Evolutionary conservation across 2,888 invertebrate genomes (phyloP).

Genomic region (Gortyna flavago): DNA sequence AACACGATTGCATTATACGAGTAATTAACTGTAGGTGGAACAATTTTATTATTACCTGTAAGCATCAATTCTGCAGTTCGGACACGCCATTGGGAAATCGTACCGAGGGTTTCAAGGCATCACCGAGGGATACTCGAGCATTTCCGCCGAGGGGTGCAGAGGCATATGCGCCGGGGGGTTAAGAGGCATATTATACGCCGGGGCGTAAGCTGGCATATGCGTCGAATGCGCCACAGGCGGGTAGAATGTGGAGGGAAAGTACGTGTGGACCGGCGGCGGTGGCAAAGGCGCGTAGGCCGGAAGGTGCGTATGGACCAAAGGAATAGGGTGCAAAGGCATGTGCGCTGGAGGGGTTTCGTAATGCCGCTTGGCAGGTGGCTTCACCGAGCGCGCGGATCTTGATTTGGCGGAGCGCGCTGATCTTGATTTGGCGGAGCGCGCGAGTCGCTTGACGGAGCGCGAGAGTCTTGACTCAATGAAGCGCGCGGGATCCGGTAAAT

Average conservation of each 20-base stretch:
- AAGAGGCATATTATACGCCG: not conserved
- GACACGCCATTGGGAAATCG: not conserved
- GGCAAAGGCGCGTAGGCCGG: not conserved
- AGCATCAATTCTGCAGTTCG: not conserved
- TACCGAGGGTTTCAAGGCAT: not conserved
- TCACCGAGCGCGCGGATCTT: not conserved
- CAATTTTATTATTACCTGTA: not conserved
- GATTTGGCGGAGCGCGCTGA: not conserved
- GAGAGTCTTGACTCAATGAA: fast-evolving
- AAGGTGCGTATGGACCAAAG: not conserved
- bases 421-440: not conserved
- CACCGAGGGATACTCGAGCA: not conserved
- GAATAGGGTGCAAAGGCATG: not conserved
- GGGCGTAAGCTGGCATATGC: not conserved
- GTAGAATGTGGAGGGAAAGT: not conserved
- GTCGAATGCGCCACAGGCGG: not conserved
- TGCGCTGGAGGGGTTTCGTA: not conserved
- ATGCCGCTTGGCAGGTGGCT: no score
- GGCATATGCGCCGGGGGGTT: not conserved
- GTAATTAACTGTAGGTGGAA: not conserved
- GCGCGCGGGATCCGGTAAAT: not conserved
- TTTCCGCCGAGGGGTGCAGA: not conserved
- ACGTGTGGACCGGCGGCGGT: not conserved
- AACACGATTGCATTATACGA: not conserved
- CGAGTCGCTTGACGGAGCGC: fast-evolving